Conservation (phyloP, 2,797 vertebrate genomes). For the Mus minutoides region DNA sequence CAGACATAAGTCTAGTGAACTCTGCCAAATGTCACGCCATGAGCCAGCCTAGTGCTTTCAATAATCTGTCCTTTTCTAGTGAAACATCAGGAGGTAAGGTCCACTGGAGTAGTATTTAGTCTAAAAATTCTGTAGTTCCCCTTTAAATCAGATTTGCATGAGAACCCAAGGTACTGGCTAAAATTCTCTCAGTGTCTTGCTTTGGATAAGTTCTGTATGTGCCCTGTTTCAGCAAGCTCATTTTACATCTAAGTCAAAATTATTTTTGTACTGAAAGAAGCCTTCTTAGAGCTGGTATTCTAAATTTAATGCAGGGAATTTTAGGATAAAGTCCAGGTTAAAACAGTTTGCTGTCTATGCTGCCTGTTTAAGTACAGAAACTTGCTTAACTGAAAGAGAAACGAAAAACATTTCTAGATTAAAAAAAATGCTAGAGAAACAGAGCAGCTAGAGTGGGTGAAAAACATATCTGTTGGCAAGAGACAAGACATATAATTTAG, state of each 20-base stretch:
- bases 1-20: not conserved
- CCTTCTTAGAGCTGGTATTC: slow-evolving; percentile 59
- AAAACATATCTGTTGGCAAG: slow-evolving; percentile 62
- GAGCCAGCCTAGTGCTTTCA: not conserved
- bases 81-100: not conserved
- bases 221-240: not conserved
- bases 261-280: slow-evolving; percentile 64
- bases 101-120: not conserved
- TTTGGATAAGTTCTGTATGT: not conserved
- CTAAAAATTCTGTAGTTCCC: not conserved
- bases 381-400: slow-evolving; percentile 67
- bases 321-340: slow-evolving; percentile 72
- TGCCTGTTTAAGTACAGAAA: slow-evolving; percentile 65
- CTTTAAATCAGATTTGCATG: not conserved
- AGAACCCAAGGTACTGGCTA: not conserved
- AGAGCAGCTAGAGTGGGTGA: slow-evolving; percentile 52
- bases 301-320: slow-evolving; percentile 65
- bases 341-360: slow-evolving; percentile 75
- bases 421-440: slow-evolving; percentile 45
- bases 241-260: slow-evolving; percentile 1
- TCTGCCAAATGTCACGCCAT: not conserved
- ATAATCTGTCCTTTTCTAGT: not conserved
- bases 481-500: slow-evolving; percentile 60
- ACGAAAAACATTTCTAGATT: slow-evolving; percentile 65
- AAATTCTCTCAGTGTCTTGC: not conserved